phyloP scores from a whole-genome alignment of 2,113 vertebrate genomes.

The Tetrax tetrax region DNA sequence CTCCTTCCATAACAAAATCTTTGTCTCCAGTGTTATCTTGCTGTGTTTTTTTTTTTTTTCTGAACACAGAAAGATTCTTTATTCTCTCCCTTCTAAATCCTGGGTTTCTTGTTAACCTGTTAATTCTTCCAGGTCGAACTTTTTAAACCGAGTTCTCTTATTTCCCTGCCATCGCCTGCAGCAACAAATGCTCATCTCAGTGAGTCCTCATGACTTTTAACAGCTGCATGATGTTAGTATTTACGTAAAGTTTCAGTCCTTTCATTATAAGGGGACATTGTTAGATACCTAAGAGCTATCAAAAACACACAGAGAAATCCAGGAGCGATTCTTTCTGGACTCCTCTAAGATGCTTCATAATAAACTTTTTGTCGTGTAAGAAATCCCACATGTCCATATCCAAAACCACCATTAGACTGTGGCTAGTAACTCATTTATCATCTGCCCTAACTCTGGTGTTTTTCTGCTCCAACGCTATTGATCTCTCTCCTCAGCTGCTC shows the following conservation, averaged over 20 bases:
- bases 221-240: background rate
- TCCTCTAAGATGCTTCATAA: background rate
- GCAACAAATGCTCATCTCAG: background rate
- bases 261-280: background rate
- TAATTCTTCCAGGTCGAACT: background rate
- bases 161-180: background rate
- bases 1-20: background rate
- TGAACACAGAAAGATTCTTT: background rate
- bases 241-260: background rate
- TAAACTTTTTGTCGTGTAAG: background rate
- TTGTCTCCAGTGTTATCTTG: background rate
- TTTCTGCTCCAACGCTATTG: background rate
- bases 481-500: background rate
- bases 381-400: background rate
- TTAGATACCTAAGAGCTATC: background rate
- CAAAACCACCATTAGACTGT: background rate
- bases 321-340: background rate
- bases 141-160: background rate
- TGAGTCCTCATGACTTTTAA: background rate
- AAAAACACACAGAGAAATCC: background rate
- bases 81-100: background rate
- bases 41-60: accelerated
- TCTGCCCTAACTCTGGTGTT: background rate
- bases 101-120: background rate
- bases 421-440: background rate